Percentiles rank a stretch among this genome's conserved stretches.
Conservation (phyloP, 2,888 invertebrate species). For the Caenorhabditis sp. region DNA sequence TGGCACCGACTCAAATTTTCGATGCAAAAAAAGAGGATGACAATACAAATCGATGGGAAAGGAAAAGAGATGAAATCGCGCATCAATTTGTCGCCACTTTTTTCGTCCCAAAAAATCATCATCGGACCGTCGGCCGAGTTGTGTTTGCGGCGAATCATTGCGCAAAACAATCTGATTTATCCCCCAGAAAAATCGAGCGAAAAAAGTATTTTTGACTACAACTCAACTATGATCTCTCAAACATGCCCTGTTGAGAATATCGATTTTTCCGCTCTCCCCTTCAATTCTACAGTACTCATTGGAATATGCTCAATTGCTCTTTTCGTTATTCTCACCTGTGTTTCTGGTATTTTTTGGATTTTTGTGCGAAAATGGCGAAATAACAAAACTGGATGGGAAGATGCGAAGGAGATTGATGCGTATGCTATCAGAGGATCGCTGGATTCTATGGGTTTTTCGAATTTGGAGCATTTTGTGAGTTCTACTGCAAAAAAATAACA, state of each 20-base stretch:
- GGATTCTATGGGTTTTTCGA: background rate
- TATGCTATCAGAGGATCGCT: conserved; percentile 9
- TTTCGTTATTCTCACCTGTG: conserved; percentile 10
- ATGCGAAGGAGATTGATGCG: conserved; percentile 32
- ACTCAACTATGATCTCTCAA: background rate
- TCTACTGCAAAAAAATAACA: conserved; percentile 8
- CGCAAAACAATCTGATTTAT: conserved; percentile 22
- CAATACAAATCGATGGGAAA: conserved; percentile 43
- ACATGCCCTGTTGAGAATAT: background rate
- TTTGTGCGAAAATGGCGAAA: conserved; percentile 5
- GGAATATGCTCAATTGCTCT: conserved; percentile 5
- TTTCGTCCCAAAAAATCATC: conserved; percentile 5
- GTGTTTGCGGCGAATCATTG: conserved; percentile 28
- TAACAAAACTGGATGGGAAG: conserved; percentile 23
- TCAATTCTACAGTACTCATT: background rate
- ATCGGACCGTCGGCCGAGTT: conserved; percentile 1
- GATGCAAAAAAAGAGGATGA: conserved; percentile 27
- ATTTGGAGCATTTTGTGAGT: background rate
- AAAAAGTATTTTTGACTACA: background rate
- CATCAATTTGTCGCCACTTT: conserved; percentile 19
- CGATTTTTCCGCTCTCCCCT: background rate
- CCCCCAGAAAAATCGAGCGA: too few species aligned
- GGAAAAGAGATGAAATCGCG: conserved; percentile 46
- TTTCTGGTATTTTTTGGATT: conserved; percentile 14
- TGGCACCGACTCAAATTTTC: conserved; percentile 33